Base-by-base conservation (phyloP, 2,888 invertebrate genomes). In the Malachius bipustulatus region DNA sequence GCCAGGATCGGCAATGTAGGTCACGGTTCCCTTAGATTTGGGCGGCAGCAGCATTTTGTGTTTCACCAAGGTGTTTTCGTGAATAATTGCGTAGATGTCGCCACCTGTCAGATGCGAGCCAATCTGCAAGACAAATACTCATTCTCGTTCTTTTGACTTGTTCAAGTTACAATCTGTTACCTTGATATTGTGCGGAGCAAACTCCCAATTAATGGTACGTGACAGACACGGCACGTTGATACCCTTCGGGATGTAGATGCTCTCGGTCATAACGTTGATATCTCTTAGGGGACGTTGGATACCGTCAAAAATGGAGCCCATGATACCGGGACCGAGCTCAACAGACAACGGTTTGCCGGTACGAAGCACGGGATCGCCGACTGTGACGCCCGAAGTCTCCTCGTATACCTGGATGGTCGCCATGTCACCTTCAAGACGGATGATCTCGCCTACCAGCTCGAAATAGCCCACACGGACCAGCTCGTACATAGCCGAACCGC, bases 401-500 rank as follows among this genome's bases (percentile, higher is more conserved):
- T 90, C 89, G 63, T 90, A 90, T 46, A 90, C 83, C 77, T 99
- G 98, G 65, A 98, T 97, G 50, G 98, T 99, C 42, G 98, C 98
- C 84, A 94, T 88, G 67, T 99, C 98, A 40, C 96, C 96, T 69
- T 99, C 98, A 44, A 99, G 75, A 67, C 98, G 83, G 67, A 99
- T 99, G 67, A 99, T 99, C 72, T 99, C 98, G 47, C 98, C 98
- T 10, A 99, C 98, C 55, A 99, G 71, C 66, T 98, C 96, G 51
- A 80, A 77, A 68, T 99, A 96, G 1, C 98, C 98, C 27, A 99
- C 98, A 51, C 98, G 81, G 45, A 99, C 98, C 70, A 99, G 66
- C 70, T 98, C 98, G 80, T 97, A 98, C 96, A 98, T 98, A 75
- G 97, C 97, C 15, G 97, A 88, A 43, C 98, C 98, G 40, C 94